Percentiles rank a stretch among this genome's conserved stretches.
Conservation (phyloP, 1,140 invertebrate species). For the Drosophila littoralis region DNA sequence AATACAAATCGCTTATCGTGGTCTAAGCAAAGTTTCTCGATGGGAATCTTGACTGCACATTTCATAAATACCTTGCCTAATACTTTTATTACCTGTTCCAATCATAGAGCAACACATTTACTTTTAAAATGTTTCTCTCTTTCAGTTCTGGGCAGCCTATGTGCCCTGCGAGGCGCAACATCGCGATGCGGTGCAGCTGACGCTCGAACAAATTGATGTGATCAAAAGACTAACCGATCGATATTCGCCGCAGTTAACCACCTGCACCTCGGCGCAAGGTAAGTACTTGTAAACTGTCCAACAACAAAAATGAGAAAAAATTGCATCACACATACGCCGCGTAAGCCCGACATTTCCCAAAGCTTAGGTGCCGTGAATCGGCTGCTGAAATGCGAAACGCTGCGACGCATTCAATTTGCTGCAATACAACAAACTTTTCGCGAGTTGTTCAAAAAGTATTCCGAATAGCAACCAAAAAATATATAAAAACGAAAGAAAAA, state of each 20-base stretch:
- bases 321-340: conserved; percentile 58
- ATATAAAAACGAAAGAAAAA: background rate
- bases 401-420: conserved; percentile 33
- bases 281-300: conserved; percentile 55
- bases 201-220: conserved; percentile 93
- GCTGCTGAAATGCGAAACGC: conserved; percentile 24
- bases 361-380: background rate
- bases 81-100: too few relatives aligned
- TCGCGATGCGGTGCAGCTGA: conserved; percentile 91
- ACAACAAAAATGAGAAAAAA: background rate
- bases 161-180: conserved; percentile 93
- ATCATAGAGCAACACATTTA: too few relatives aligned
- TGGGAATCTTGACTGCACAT: too few relatives aligned
- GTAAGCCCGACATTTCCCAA: conserved; percentile 10
- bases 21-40: too few relatives aligned
- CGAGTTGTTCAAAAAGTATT: conserved; percentile 59
- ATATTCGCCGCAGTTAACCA: conserved; percentile 88
- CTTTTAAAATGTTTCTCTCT: too few relatives aligned
- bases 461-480: conserved; percentile 54
- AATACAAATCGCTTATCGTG: too few relatives aligned
- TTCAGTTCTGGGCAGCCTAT: conserved; percentile 95
- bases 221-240: conserved; percentile 90
- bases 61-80: too few relatives aligned
- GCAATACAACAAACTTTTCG: conserved; percentile 50
- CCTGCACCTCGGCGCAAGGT: conserved; percentile 90